phyloP scores from a whole-genome alignment of 2,888 invertebrate genomes.

The Meiosimyza platycephala region DNA sequence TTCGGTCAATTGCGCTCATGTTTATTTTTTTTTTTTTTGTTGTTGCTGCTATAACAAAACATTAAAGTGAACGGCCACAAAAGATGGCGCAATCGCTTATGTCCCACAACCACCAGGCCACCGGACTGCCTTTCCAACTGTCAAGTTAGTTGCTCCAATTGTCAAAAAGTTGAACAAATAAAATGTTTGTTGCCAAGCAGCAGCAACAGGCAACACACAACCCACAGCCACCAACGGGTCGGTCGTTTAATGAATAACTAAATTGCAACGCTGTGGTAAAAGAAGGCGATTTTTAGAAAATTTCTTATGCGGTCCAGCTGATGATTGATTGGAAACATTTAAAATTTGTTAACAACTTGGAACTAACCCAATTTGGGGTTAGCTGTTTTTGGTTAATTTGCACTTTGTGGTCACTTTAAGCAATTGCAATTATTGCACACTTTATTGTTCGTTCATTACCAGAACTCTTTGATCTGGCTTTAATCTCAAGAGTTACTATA shows the following conservation, averaged over 20 bases:
- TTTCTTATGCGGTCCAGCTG: not conserved
- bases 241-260: no score
- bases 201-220: no score
- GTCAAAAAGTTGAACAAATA: constrained; percentile 18
- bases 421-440: not conserved
- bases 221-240: no score
- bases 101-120: constrained; percentile 10
- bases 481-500: no score
- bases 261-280: not conserved
- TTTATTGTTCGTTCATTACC: not conserved
- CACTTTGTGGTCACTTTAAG: constrained; percentile 16
- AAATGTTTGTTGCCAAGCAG: not conserved
- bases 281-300: not conserved
- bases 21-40: no score
- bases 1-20: not conserved
- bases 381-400: constrained; percentile 1
- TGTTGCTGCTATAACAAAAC: not conserved
- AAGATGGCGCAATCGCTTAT: constrained; percentile 24
- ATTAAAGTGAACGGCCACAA: constrained; percentile 24
- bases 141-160: constrained; percentile 1
- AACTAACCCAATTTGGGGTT: not conserved
- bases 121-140: not conserved
- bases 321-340: constrained; percentile 8
- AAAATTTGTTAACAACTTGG: constrained; percentile 9
- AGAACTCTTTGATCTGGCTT: no score